These are phyloP conservation scores for Aelia acuminata DNA, from an alignment of 2,888 invertebrate species.

Conservation along the genomic window DNA sequence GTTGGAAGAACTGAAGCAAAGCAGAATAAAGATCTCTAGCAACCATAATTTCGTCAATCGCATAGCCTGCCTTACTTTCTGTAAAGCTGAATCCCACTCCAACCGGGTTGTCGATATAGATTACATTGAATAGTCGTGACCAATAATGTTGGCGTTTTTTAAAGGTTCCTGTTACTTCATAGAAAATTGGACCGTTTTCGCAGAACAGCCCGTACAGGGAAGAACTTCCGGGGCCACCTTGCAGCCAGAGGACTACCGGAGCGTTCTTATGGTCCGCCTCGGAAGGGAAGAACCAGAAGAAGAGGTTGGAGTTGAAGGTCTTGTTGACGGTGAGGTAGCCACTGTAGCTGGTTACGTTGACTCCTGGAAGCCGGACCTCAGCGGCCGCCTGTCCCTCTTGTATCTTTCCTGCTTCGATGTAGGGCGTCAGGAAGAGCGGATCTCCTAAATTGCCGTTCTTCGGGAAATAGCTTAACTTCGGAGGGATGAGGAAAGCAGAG, in stretches of 20 bases:
- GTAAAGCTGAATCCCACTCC: not conserved
- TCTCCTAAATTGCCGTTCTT: conserved; percentile 69
- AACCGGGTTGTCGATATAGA: not conserved
- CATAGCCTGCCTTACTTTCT: not conserved
- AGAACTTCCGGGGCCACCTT: conserved; percentile 87
- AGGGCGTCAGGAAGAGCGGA: conserved; percentile 83
- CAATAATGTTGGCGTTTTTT: not conserved
- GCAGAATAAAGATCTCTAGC: not conserved
- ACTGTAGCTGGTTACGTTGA: conserved; percentile 71
- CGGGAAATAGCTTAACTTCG: not conserved
- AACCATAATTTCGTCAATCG: not conserved
- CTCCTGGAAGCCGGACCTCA: conserved; percentile 61
- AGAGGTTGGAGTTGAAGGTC: conserved; percentile 71
- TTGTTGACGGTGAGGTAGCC: conserved; percentile 78
- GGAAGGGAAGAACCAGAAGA: conserved; percentile 72
- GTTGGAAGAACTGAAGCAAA: not conserved
- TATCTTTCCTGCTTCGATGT: conserved; percentile 80
- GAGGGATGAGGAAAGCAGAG: too few relatives aligned
- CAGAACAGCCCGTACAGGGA: conserved; percentile 85
- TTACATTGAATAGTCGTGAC: not conserved
- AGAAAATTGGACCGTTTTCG: not conserved
- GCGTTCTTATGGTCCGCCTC: conserved; percentile 70
- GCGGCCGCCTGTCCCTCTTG: conserved; percentile 73
- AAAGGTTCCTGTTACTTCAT: not conserved
- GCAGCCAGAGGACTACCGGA: conserved; percentile 84